phyloP scores from a whole-genome alignment of 2,113 vertebrate species.

The Rhipidura dahli region DNA sequence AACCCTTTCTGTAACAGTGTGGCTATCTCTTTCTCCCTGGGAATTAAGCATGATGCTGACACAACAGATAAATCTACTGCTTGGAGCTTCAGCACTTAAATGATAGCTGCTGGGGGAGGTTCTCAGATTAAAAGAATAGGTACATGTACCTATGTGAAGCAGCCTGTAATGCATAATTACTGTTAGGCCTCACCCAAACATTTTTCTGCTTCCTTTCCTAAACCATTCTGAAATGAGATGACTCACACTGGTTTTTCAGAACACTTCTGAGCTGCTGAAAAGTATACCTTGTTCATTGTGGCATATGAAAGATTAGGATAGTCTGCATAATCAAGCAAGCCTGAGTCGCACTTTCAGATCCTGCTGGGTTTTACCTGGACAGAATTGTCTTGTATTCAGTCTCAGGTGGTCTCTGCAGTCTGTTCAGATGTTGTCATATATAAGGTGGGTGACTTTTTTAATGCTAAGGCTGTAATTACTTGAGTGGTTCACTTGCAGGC shows the following conservation, averaged over 20 bases:
- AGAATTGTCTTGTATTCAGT: background rate
- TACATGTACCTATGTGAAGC: background rate
- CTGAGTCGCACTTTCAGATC: background rate
- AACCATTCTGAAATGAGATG: background rate
- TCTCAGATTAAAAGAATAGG: background rate
- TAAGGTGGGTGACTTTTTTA: background rate
- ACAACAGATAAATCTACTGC: background rate
- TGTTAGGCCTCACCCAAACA: slow-evolving; percentile 11
- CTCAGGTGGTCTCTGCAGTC: background rate
- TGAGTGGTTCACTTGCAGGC: background rate
- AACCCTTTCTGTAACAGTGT: background rate
- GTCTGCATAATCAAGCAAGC: background rate
- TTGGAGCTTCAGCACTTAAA: background rate
- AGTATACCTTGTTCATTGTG: background rate
- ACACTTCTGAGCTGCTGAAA: background rate
- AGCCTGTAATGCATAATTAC: slow-evolving; percentile 4
- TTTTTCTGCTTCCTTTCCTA: background rate
- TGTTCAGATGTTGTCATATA: background rate
- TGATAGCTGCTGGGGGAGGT: background rate
- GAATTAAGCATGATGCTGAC: background rate
- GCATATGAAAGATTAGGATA: background rate
- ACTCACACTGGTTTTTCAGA: background rate
- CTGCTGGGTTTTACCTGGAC: background rate
- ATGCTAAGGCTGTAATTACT: background rate
- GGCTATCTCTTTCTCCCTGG: background rate